Conservation (phyloP, 2,113 vertebrate species). For the Epinephelus moara region DNA sequence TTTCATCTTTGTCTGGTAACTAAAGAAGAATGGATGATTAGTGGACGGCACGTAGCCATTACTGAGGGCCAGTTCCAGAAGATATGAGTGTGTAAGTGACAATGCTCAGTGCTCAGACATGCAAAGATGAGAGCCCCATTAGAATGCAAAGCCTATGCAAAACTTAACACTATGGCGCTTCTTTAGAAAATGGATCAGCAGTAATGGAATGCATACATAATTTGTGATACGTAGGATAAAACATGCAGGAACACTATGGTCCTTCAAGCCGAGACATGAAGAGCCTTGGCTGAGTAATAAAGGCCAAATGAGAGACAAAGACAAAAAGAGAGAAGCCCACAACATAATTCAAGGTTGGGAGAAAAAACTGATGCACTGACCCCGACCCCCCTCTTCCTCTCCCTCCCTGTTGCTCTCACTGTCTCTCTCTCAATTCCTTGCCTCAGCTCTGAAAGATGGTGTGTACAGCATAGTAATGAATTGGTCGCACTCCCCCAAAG, state of each 20-base stretch:
- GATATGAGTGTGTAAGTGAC: background rate
- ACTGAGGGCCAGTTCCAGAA: conserved; percentile 1
- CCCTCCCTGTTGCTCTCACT: conserved; percentile 24
- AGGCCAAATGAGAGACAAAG: conserved; percentile 49
- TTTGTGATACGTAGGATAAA: conserved; percentile 9
- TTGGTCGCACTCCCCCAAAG: conserved; percentile 71
- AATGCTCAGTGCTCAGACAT: conserved; percentile 8
- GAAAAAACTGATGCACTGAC: conserved; percentile 39
- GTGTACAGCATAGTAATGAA: conserved; percentile 80
- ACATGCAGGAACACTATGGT: conserved; percentile 17
- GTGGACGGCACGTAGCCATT: background rate
- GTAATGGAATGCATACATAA: conserved; percentile 4
- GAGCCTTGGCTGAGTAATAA: conserved; percentile 55
- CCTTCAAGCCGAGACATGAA: conserved; percentile 24
- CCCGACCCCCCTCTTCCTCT: conserved; percentile 11
- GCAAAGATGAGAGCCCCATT: background rate
- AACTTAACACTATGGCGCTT: background rate
- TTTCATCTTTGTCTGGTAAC: conserved; percentile 39
- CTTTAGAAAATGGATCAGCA: conserved; percentile 11
- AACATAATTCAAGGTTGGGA: conserved; percentile 71
- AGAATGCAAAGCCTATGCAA: conserved; percentile 20
- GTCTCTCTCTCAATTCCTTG: conserved; percentile 54
- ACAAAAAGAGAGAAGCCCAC: conserved; percentile 40
- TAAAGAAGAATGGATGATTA: conserved; percentile 12
- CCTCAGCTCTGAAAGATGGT: conserved; percentile 69